phyloP scores from a whole-genome alignment of 2,113 vertebrate genomes.

The Sialia sialis region DNA sequence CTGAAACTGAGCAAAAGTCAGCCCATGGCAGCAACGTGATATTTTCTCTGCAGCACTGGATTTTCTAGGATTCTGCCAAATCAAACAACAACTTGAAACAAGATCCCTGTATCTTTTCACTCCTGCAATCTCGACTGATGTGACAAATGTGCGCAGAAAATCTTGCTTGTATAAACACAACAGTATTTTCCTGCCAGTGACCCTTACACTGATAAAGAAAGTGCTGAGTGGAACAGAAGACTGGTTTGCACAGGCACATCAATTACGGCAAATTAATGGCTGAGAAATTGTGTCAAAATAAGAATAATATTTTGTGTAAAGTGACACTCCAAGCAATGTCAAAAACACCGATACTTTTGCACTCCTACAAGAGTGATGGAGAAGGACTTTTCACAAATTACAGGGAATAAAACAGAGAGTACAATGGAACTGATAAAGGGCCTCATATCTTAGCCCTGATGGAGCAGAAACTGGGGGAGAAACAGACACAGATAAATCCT shows the following conservation, averaged over 20 bases:
- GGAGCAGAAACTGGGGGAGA: too few species aligned
- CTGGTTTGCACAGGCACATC: neutral
- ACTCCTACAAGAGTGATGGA: too few species aligned
- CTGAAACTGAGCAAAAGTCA: neutral
- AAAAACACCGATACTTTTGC: neutral
- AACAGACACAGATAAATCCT: too few species aligned
- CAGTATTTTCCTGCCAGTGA: neutral
- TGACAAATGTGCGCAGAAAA: conserved; percentile 2
- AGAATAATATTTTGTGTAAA: neutral
- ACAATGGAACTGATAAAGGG: too few species aligned
- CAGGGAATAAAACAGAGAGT: neutral
- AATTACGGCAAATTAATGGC: neutral
- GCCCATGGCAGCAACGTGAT: neutral
- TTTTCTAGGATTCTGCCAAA: conserved; percentile 10
- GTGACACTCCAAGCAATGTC: neutral
- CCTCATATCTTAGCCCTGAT: too few species aligned
- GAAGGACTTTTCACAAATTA: neutral
- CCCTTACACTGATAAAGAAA: neutral
- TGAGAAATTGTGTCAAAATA: neutral
- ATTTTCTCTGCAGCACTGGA: neutral
- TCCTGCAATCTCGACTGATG: neutral
- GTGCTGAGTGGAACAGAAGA: neutral
- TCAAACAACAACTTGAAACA: conserved; percentile 27
- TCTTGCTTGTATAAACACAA: neutral
- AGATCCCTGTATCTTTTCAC: neutral